These are phyloP conservation scores for Sebastes alutus DNA, from an alignment of 2,797 vertebrate genomes.

Conservation along the genomic window DNA sequence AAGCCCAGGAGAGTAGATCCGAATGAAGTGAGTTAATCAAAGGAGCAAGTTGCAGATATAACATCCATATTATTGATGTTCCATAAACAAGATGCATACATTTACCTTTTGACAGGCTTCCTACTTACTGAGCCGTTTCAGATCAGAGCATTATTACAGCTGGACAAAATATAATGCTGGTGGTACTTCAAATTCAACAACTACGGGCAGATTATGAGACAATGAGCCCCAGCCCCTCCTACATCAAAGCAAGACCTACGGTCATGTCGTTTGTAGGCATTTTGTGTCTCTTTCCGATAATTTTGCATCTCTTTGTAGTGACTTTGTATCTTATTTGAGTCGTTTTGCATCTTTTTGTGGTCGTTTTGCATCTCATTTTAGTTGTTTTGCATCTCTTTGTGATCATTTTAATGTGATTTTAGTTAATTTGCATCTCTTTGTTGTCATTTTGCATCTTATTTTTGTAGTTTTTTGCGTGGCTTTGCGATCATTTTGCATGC, in stretches of 20 bases:
- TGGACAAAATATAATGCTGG: conserved; percentile 9
- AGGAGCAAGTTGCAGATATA: conserved; percentile 68
- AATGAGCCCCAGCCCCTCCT: not conserved
- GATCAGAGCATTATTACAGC: conserved; percentile 36
- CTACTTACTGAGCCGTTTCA: conserved; percentile 53
- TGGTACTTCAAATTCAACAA: not conserved
- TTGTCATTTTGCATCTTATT: not conserved
- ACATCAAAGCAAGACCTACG: no score
- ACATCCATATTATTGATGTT: conserved; percentile 78
- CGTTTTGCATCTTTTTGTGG: not conserved
- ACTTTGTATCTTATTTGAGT: not conserved
- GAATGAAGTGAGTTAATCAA: conserved; percentile 82
- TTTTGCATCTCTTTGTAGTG: not conserved
- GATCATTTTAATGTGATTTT: no score
- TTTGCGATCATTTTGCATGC: not conserved
- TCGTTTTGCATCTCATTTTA: not conserved
- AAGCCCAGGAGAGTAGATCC: conserved; percentile 68
- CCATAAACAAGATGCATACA: conserved; percentile 76
- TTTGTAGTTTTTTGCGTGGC: not conserved
- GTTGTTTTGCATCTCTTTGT: not conserved
- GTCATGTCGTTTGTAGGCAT: not conserved
- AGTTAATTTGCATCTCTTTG: not conserved
- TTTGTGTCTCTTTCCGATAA: not conserved
- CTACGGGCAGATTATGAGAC: not conserved
- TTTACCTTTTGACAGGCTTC: conserved; percentile 63